Evolutionary conservation across 2,888 invertebrate genomes (phyloP).

Genomic region (Crocallis elinguaria): DNA sequence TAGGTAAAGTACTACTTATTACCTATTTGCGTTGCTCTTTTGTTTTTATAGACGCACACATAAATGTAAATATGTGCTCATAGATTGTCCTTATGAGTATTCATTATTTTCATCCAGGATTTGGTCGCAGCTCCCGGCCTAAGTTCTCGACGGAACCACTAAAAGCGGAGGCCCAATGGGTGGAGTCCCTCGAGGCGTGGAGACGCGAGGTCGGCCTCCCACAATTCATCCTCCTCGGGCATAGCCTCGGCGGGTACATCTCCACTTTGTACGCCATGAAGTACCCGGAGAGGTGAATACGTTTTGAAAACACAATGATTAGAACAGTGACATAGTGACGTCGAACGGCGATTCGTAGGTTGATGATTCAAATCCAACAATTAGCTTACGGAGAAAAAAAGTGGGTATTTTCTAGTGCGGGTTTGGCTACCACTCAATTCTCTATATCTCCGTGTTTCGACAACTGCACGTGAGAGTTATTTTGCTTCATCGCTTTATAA

Average conservation of each 20-base stretch:
- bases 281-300: slow-evolving; percentile 88
- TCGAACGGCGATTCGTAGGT: no score
- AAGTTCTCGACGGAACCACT: slow-evolving; percentile 90
- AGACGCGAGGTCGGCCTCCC: slow-evolving; percentile 94
- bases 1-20: slow-evolving; percentile 75
- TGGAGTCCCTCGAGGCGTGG: slow-evolving; percentile 97
- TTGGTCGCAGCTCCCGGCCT: slow-evolving; percentile 97
- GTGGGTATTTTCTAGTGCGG: no score
- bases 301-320: no score
- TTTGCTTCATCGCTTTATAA: no score
- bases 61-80: no score
- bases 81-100: not conserved
- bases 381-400: no score
- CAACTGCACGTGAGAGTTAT: no score
- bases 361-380: no score
- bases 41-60: no score
- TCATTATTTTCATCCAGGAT: slow-evolving; percentile 84
- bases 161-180: slow-evolving; percentile 95
- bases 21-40: not conserved
- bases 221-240: slow-evolving; percentile 95
- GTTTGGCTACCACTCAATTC: no score
- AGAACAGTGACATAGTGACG: no score
- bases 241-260: slow-evolving; percentile 97
- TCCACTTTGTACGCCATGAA: slow-evolving; percentile 94
- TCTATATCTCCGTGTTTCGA: no score